Conservation (phyloP, 2,113 vertebrate species). For the Pachyramphus minor region DNA sequence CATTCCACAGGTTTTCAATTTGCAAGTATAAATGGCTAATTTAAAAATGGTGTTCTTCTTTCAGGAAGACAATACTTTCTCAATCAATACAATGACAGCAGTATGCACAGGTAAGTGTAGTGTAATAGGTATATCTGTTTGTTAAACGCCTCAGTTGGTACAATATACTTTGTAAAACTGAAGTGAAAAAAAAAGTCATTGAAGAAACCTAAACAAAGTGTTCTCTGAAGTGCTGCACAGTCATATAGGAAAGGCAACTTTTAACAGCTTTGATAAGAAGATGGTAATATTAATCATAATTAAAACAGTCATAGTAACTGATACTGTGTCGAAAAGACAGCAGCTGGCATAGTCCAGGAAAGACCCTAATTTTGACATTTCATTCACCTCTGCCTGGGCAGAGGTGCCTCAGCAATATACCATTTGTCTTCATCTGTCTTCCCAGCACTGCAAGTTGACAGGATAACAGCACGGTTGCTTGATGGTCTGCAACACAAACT, state of each 20-base stretch:
- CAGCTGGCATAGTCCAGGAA: neutral
- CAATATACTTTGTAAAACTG: neutral
- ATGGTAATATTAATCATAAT: constrained; percentile 31
- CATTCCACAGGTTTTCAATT: neutral
- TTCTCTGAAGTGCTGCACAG: neutral
- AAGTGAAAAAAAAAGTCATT: neutral
- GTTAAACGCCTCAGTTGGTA: neutral
- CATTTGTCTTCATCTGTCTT: constrained; percentile 52
- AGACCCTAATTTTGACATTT: constrained; percentile 24
- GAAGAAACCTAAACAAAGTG: neutral
- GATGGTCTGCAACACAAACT: constrained; percentile 26
- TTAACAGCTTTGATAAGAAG: constrained; percentile 35
- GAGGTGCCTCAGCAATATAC: neutral
- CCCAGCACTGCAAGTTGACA: neutral
- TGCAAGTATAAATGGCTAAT: neutral
- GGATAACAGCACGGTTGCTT: neutral
- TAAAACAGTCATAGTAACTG: neutral
- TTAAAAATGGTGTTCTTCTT: neutral
- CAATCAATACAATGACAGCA: neutral
- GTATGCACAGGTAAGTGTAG: neutral
- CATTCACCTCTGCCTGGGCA: neutral
- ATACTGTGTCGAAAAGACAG: neutral
- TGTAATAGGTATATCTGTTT: neutral
- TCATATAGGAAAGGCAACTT: neutral
- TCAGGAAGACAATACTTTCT: neutral